These are phyloP conservation scores for Phylloscopus collybita DNA, from an alignment of 2,797 vertebrate species.

Conservation along the genomic window DNA sequence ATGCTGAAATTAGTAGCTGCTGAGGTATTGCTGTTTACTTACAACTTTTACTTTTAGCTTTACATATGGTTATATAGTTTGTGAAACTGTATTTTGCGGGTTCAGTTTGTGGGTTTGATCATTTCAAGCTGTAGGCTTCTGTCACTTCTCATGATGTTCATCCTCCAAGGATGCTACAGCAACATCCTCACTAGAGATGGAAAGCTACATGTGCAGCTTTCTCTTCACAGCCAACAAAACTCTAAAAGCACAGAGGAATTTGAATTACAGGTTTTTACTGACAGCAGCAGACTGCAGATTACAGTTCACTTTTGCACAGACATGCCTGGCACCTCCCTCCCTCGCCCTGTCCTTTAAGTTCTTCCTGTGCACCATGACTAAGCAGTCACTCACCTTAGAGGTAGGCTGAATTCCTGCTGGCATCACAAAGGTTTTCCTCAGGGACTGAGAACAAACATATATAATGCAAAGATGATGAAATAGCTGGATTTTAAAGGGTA, in stretches of 20 bases:
- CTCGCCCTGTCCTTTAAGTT: neutral
- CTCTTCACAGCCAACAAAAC: neutral
- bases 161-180: neutral
- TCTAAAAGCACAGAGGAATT: neutral
- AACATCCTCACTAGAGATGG: neutral
- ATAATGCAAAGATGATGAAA: neutral
- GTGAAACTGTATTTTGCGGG: conserved; percentile 4
- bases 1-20: neutral
- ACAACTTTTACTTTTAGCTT: neutral
- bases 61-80: neutral
- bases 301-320: neutral
- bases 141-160: neutral
- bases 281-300: neutral
- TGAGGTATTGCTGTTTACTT: neutral
- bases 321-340: neutral
- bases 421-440: neutral
- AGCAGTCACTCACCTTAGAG: neutral
- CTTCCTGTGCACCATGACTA: neutral
- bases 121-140: neutral
- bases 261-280: neutral
- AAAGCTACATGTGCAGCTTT: neutral
- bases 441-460: neutral
- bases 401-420: neutral
- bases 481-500: neutral
- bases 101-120: neutral